Base-by-base conservation (phyloP, 2,113 vertebrate species). In the Hypocryptadius cinnamomeus region DNA sequence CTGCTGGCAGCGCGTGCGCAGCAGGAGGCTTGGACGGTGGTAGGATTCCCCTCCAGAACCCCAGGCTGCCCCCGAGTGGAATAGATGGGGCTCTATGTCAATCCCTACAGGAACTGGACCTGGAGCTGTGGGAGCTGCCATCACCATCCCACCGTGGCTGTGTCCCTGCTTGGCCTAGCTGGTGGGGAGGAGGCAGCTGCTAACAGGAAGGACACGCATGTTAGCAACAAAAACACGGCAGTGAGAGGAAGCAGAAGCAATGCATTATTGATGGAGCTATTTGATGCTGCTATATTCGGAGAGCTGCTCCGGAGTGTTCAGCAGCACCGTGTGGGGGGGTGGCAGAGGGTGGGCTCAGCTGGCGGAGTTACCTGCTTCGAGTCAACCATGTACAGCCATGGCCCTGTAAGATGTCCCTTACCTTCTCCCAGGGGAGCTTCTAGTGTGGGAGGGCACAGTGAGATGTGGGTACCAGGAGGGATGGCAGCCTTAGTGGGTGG, bases 221-320 rank as follows among this genome's bases (percentile, higher is more conserved):
- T 96, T 94, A 95, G 95, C 92, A 94, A 89, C 51, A 10, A 94
- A 95, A 97, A 97, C 94, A 94, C 57, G 10, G 84, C 83, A 82
- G 88, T 23, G n/a, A 73, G 86, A 93, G 94, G 96, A 95, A 97
- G 94, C 94, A 91, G 94, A 87, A 92, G 87, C 27, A 15, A 92
- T 96, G 88, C 84, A 95, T 95, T 96, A 96, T 94, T 96, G 94
- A 97, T 96, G 79, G 92, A 95, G 92, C 93, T 94, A 94, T 90
- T 95, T 88, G 93, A 96, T 94, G 95, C 94, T 93, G 85, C 95
- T 97, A 90, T 94, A 97, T 93, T 96, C 68, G 21, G 92, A 95
- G 88, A 89, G 81, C 90, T 4, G 22, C 87, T 84, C 73, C 0
- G 1, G 82, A 92, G 93, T 3, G 3, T 73, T 85, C 8, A 1